Evolutionary conservation across 2,113 vertebrate species (phyloP), one percentile per base, ranked within the genome.

Genomic region (Trinectes maculatus): DNA sequence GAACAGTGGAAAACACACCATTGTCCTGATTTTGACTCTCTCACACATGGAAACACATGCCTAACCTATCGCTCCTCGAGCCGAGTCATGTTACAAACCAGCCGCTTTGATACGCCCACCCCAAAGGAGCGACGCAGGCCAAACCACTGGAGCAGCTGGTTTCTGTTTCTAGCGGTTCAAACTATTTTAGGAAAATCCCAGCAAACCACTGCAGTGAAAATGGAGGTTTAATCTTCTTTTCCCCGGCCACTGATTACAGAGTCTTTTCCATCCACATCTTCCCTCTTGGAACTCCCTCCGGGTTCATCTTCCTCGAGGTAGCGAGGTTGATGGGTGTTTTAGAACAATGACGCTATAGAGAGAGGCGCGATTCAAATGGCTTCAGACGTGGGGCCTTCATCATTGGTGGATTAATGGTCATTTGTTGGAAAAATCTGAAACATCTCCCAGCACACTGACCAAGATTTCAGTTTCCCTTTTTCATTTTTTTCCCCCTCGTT

Each of bases 71-170:
- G 16, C 19, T 31, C 78, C 72, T 61, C 31, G n/a, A 47, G 70
- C 71, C 72, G 83, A 77, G 70, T 89, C 86, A 75, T 49, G 72
- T 89, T 87, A 83, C 84, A 74, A 43, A 21, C 62, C 66, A 69
- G 37, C 75, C 13, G 53, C 83, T 87, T 87, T 85, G 86, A 89
- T 84, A 68, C 85, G 16, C 79, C 81, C 80, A 67, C 55, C 51
- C 24, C 24, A 53, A 74, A 56, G 48, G 62, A 55, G 73, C 69
- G 5, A 5, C 21, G 24, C 51, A 56, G 67, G 42, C 40, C 25
- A 74, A 86, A 89, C 84, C 79, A 48, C 82, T 70, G 74, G 24
- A 86, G 61, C 86, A 86, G 85, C 86, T 86, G 88, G 65, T 91
- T 89, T 85, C 71, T 48, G 79, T 86, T 88, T 85, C 55, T 37